phyloP scores from a whole-genome alignment of 2,888 invertebrate genomes.

The Amiota mariae region DNA sequence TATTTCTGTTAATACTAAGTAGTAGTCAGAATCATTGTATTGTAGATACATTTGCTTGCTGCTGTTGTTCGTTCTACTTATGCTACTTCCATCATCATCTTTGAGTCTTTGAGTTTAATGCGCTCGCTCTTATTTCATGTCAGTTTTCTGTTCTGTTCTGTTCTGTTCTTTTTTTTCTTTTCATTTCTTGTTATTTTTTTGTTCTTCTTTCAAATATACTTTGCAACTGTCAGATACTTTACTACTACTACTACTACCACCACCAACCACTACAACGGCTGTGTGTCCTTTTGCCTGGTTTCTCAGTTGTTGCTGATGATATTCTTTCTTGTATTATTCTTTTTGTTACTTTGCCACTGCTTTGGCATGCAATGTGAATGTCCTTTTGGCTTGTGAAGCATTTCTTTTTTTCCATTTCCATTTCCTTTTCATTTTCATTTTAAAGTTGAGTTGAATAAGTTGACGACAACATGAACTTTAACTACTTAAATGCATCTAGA shows the following conservation, averaged over 20 bases:
- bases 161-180: slow-evolving; percentile 32
- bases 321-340: slow-evolving; percentile 33
- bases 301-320: slow-evolving; percentile 36
- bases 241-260: not conserved
- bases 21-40: not conserved
- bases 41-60: slow-evolving; percentile 34
- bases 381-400: slow-evolving; percentile 50
- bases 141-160: slow-evolving; percentile 1
- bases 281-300: slow-evolving; percentile 20
- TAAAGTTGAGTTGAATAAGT: not conserved
- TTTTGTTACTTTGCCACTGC: not conserved
- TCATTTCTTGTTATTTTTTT: slow-evolving; percentile 7
- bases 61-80: slow-evolving; percentile 21
- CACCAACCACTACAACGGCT: not conserved
- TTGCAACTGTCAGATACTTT: slow-evolving; percentile 6
- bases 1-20: too few species aligned
- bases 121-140: not conserved
- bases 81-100: not conserved
- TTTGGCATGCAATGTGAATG: slow-evolving; percentile 58
- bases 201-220: slow-evolving; percentile 3
- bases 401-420: too few species aligned
- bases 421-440: too few species aligned
- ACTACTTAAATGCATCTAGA: not conserved
- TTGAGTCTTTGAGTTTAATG: not conserved
- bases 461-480: not conserved